Evolutionary conservation across 1,140 invertebrate genomes (phyloP), one percentile per base, ranked within the genome.

Genomic region (Plodia interpunctella): DNA sequence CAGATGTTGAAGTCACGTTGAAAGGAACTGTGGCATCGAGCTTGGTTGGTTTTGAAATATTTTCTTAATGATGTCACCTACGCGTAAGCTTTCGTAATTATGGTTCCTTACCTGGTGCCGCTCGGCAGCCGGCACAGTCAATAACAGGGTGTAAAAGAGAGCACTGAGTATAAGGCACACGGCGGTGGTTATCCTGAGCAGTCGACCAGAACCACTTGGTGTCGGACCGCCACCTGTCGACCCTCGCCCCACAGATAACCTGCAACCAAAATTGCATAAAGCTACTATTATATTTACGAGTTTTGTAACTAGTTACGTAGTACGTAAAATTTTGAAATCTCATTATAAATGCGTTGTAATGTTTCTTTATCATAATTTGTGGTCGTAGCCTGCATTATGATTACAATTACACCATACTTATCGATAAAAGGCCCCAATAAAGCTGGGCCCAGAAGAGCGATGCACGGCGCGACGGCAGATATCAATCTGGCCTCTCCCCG

Each of bases 351-450:
- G 4, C 30, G 10, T 32, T 32, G 6, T 32, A 1, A 32, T 10
- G 30, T 6, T 32, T 5, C 1, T 32, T 32, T 32, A 32, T 32
- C 9, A 5, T 1, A 8, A 9, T 11, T 32, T 32, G 30, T 6
- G 30, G 30, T 32, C 30, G 30, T 10, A 6, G 30, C 9, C 1
- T 32, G 30, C 30, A 6, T 30, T 11, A 61, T n/a, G n/a, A n/a
- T 32, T 10, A 20, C 55, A 55, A 10, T 44, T 62, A 51, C 9
- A 59, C 71, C 81, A 79, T 59, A 90, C 90, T 87, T 90, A 88
- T 94, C 96, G 58, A 95, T 94, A 68, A 94, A 87, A 17, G 92
- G 93, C 35, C 92, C 94, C 11, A 91, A 91, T 25, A 94, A 87
- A 44, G 94, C 77, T 10, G 93, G 94, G 0, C 94, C 94, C 11